These are phyloP conservation scores for Ditula angustiorana DNA, from an alignment of 2,888 invertebrate species.

Conservation along the genomic window DNA sequence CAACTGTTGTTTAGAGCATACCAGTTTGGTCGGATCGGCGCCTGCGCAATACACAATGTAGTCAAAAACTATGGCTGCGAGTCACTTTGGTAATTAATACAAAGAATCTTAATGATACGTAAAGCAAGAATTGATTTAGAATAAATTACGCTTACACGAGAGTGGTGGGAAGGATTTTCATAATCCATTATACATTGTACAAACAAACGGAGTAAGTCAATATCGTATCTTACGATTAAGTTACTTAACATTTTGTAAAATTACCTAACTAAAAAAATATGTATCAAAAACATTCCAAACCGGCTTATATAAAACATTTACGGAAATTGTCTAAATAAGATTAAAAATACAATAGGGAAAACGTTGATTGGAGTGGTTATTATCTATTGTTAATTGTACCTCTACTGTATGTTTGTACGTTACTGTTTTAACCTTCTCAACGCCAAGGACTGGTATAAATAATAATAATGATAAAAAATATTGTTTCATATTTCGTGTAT, in stretches of 20 bases:
- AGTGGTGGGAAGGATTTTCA: slow-evolving; percentile 39
- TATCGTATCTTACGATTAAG: slow-evolving; percentile 27
- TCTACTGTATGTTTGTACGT: background rate
- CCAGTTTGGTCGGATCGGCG: background rate
- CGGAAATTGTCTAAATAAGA: slow-evolving; percentile 13
- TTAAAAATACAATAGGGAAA: background rate
- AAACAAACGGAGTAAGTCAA: slow-evolving; percentile 35
- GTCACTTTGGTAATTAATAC: slow-evolving; percentile 38
- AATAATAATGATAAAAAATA: background rate
- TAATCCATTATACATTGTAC: slow-evolving; percentile 38
- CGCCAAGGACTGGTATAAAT: background rate
- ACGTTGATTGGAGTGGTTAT: background rate
- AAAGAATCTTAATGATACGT: slow-evolving; percentile 36
- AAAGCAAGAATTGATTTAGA: slow-evolving; percentile 37
- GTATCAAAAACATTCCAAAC: slow-evolving; percentile 34
- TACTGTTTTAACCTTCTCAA: background rate
- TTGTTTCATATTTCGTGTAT: no score
- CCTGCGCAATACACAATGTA: background rate
- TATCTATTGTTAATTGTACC: background rate
- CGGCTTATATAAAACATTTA: slow-evolving; percentile 29
- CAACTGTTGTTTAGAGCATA: background rate
- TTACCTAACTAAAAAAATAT: slow-evolving; percentile 37
- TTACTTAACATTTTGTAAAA: slow-evolving; percentile 34
- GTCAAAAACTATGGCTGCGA: slow-evolving; percentile 31
- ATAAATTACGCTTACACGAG: slow-evolving; percentile 38